phyloP scores from a whole-genome alignment of 2,797 vertebrate genomes.

The Sternarchorhynchus goeldii region DNA sequence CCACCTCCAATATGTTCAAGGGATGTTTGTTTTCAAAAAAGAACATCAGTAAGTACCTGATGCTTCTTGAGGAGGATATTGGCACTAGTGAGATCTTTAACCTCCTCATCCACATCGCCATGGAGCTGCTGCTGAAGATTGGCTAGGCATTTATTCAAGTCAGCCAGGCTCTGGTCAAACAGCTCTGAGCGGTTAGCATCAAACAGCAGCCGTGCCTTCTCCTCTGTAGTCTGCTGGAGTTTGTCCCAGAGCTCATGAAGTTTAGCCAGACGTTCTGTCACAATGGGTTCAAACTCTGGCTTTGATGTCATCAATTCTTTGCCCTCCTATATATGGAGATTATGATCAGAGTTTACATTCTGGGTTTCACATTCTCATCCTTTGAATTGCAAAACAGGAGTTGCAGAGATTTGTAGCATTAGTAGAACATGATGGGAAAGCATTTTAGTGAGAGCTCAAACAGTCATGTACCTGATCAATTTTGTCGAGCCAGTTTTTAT shows the following conservation, averaged over 20 bases:
- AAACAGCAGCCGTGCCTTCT: conserved; percentile 85
- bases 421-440: neutral
- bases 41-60: conserved; percentile 72
- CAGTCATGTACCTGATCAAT: conserved; percentile 77
- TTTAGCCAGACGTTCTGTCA: conserved; percentile 76
- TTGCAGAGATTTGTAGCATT: conserved; percentile 2
- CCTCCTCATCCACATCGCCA: conserved; percentile 75
- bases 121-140: conserved; percentile 85
- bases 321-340: conserved; percentile 79
- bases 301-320: conserved; percentile 83
- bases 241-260: conserved; percentile 85
- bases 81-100: conserved; percentile 90
- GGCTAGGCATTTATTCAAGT: conserved; percentile 86
- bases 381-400: neutral
- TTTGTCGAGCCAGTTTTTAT: conserved; percentile 89
- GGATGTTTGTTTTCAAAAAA: neutral
- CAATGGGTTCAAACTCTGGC: conserved; percentile 78
- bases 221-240: conserved; percentile 81
- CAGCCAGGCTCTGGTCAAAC: conserved; percentile 82
- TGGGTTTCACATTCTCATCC: neutral
- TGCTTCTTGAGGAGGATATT: conserved; percentile 93
- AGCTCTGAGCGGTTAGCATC: conserved; percentile 89
- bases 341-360: conserved; percentile 1
- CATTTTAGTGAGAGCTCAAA: neutral
- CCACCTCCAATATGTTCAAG: neutral